phyloP scores from a whole-genome alignment of 2,797 vertebrate genomes.

The Enteromius mattozi region DNA sequence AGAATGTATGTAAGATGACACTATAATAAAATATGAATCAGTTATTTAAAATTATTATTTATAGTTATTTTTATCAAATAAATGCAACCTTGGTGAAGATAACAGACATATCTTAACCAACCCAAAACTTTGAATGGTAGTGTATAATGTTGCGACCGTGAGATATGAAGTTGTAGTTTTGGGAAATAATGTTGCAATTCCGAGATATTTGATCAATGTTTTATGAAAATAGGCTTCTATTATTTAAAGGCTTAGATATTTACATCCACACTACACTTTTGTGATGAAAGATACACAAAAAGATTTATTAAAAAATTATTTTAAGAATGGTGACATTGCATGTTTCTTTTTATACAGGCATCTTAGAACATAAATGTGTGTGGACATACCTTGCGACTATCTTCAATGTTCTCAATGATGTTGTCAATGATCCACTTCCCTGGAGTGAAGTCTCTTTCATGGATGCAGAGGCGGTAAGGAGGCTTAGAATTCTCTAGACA shows the following conservation, averaged over 20 bases:
- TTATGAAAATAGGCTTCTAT: not conserved
- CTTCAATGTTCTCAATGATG: constrained; percentile 91
- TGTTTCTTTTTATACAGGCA: not conserved
- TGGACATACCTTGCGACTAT: constrained; percentile 79
- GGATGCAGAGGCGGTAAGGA: constrained; percentile 84
- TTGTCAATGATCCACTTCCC: constrained; percentile 90
- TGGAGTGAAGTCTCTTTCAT: constrained; percentile 87
- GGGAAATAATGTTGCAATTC: not conserved
- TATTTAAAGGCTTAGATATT: not conserved
- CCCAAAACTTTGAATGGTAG: not conserved
- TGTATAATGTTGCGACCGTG: not conserved
- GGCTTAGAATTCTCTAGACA: constrained; percentile 77
- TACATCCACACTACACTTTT: not conserved
- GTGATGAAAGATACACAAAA: not conserved
- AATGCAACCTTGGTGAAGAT: not conserved
- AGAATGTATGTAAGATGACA: not conserved
- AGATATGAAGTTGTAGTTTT: not conserved
- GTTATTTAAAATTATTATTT: not conserved
- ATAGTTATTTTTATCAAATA: not conserved
- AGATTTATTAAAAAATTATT: not conserved
- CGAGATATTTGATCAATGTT: not conserved
- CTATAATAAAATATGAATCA: not conserved
- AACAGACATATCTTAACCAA: not conserved
- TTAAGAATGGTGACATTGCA: not conserved
- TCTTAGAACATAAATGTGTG: not conserved